Evolutionary conservation across 2,888 invertebrate species (phyloP), one percentile per base, ranked within the genome.

Genomic region (Cephus sareptanus): DNA sequence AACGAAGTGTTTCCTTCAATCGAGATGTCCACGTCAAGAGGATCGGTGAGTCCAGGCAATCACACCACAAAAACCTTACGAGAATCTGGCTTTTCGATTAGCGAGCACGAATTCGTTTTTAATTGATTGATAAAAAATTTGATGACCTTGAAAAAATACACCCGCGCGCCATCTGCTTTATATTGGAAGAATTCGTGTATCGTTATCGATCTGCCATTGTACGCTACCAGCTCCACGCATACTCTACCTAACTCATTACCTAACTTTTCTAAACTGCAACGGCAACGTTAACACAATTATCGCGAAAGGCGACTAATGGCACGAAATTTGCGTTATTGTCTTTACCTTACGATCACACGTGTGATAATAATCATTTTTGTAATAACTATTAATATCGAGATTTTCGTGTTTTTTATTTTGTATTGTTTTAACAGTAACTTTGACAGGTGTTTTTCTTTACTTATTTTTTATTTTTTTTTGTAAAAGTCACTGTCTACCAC

Each of bases 1-100:
- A 94, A 92, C 96, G 93, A 85, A 94, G 95, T 88, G 97, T 97
- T 89, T 97, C 97, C 92, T 97, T 97, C 94, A 97, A 97, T 94
- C 94, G 96, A 92, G 97, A 97, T 94, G 97, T 97, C 89, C 96
- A 96, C 93, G 96, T 97, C 91, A 97, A 97, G 93, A 94, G 97
- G 93, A 97, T 97, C 93, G 96, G 96, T 96, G 94, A 95, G 95
- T 93, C 88, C 87, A 87, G 88, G 87, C 87, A 87, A 86, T 85
- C 85, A 85, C 88, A 88, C 89, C 86, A 83, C 83, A 82, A 85
- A 85, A 86, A 83, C 85, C 83, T 83, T 84, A 83, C 83, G 80
- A 86, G 83, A 79, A 82, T 56, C 2, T 56, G 56, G 71, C 71
- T 31, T 31, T 23, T 71, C 71, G 71, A 71, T 71, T 23, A 23